Conservation (phyloP, 1,140 invertebrate genomes). For the Colletes latitarsis region DNA sequence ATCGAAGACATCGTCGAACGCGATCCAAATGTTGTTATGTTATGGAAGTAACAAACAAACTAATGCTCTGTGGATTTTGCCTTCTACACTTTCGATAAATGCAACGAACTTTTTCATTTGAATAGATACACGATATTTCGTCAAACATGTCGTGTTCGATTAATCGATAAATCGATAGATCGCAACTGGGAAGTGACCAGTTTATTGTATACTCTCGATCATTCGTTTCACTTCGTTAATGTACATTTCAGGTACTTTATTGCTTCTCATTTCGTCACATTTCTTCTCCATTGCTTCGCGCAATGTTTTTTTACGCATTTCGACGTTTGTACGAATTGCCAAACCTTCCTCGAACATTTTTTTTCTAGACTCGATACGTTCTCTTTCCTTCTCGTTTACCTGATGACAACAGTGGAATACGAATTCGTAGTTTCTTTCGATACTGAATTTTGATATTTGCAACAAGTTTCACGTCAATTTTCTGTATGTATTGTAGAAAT, state of each 20-base stretch:
- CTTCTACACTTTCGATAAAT: conserved; percentile 7
- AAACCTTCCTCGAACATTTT: conserved; percentile 85
- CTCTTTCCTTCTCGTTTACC: conserved; percentile 86
- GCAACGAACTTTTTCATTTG: not conserved
- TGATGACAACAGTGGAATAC: conserved; percentile 75
- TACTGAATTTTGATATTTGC: too few species aligned
- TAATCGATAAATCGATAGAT: not conserved
- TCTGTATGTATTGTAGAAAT: not conserved
- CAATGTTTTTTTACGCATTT: conserved; percentile 82
- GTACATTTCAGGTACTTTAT: conserved; percentile 75
- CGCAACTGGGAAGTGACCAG: conserved; percentile 2
- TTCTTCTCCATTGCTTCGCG: conserved; percentile 83
- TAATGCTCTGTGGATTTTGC: conserved; percentile 12
- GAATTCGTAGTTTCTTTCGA: not conserved
- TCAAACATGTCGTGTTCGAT: not conserved
- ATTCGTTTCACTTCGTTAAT: conserved; percentile 76
- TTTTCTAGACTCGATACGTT: conserved; percentile 83
- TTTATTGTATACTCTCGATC: conserved; percentile 73
- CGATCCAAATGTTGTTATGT: conserved; percentile 91
- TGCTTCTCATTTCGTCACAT: conserved; percentile 81
- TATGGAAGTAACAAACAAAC: conserved; percentile 88
- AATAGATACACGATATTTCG: too few species aligned
- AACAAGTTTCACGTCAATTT: not conserved
- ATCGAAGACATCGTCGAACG: conserved; percentile 93
- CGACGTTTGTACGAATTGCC: conserved; percentile 82